Percentiles rank a stretch among this genome's conserved stretches.
Evolutionary conservation across 2,888 invertebrate species (phyloP).

Genomic region (Tryphoninae sp.): DNA sequence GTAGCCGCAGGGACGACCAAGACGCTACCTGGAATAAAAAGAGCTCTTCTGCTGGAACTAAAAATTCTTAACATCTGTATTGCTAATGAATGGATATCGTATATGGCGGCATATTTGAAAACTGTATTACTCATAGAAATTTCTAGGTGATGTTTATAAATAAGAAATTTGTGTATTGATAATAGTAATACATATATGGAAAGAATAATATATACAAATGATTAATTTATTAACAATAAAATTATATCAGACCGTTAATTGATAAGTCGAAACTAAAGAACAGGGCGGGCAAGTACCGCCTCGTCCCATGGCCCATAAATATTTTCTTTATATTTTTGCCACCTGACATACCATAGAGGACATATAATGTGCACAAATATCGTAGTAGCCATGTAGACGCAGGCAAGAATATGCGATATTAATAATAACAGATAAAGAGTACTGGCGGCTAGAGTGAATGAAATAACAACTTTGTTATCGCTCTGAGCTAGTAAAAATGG

Average conservation of each 20-base stretch:
- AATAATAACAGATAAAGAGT: constrained; percentile 82
- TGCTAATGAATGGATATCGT: too few species aligned
- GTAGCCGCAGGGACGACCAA: too few species aligned
- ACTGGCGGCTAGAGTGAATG: constrained; percentile 82
- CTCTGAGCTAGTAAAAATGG: constrained; percentile 89
- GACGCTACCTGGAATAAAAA: too few species aligned
- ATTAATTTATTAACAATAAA: neutral
- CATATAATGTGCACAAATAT: constrained; percentile 88
- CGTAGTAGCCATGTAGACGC: constrained; percentile 85
- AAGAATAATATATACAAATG: too few species aligned
- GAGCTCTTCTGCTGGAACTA: too few species aligned
- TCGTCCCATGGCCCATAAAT: constrained; percentile 99
- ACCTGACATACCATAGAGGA: constrained; percentile 88
- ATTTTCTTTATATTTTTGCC: constrained; percentile 92
- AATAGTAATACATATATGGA: too few species aligned
- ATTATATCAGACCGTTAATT: neutral
- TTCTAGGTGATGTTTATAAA: too few species aligned
- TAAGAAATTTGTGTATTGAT: too few species aligned
- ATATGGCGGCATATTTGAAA: too few species aligned
- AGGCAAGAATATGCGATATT: constrained; percentile 84
- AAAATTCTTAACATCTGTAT: too few species aligned
- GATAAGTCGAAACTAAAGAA: constrained; percentile 28
- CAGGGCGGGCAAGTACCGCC: constrained; percentile 83
- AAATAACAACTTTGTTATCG: constrained; percentile 83
- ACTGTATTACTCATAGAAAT: too few species aligned